phyloP scores from a whole-genome alignment of 2,888 invertebrate species.

The Allacma fusca region DNA sequence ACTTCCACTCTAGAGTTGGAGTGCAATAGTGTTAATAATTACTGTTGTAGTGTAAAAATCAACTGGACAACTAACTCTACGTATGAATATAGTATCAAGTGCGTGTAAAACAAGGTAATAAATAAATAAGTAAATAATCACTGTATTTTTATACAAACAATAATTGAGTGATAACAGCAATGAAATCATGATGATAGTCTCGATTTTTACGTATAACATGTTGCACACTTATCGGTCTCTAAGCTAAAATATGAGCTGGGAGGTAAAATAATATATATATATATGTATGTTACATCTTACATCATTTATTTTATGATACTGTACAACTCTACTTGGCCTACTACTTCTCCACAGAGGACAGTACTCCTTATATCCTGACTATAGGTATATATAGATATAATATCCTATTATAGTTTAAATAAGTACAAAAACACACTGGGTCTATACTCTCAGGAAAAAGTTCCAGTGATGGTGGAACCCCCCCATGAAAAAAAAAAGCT shows the following conservation, averaged over 20 bases:
- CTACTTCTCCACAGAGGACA: too few relatives aligned
- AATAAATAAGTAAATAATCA: background rate
- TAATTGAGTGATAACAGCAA: constrained; percentile 4
- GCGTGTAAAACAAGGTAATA: background rate
- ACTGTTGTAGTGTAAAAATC: background rate
- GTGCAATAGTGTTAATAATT: background rate
- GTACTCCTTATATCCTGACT: too few relatives aligned
- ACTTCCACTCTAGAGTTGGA: background rate
- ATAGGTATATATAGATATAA: background rate
- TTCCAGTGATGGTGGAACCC: constrained; percentile 11
- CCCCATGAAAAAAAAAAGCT: background rate
- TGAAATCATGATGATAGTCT: constrained; percentile 33
- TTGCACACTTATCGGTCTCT: background rate
- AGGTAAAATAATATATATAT: too few relatives aligned
- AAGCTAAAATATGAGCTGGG: background rate
- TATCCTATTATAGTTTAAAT: background rate
- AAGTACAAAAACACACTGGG: background rate
- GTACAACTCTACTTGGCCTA: too few relatives aligned
- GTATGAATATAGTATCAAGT: too few relatives aligned
- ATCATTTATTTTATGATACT: too few relatives aligned
- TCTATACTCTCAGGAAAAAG: background rate
- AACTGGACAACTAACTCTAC: background rate
- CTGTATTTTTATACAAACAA: background rate
- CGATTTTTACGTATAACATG: constrained; percentile 38
- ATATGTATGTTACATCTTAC: background rate